Evolutionary conservation across 2,113 vertebrate species (phyloP).

Genomic region (Hemibagrus wyckioides): DNA sequence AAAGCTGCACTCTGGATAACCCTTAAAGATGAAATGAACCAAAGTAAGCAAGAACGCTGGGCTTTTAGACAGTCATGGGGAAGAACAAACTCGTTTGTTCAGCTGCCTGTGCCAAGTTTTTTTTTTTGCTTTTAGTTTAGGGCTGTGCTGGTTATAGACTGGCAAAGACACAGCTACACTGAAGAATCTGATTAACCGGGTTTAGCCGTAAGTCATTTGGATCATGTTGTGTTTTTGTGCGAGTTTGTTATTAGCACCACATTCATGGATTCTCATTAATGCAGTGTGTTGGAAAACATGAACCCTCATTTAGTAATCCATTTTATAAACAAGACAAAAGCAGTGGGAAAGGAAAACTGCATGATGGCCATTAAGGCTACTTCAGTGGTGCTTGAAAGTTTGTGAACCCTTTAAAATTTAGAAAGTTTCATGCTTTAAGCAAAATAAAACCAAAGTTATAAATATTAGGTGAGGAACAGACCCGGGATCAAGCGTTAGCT

Average conservation of each 20-base stretch:
- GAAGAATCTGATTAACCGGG: neutral
- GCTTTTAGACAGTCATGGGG: neutral
- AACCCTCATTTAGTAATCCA: neutral
- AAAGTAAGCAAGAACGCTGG: neutral
- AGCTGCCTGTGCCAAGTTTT: constrained; percentile 28
- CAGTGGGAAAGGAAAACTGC: neutral
- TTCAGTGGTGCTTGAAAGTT: too few relatives aligned
- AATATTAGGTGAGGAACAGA: neutral
- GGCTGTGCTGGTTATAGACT: neutral
- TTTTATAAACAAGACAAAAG: constrained; percentile 11
- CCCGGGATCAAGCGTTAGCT: neutral
- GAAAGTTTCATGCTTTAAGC: neutral
- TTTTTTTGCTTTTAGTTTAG: neutral
- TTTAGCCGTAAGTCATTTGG: constrained; percentile 12
- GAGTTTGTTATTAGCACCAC: neutral
- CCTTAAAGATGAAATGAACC: neutral
- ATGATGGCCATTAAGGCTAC: neutral
- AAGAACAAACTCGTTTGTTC: constrained; percentile 39
- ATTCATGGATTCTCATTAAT: constrained; percentile 7
- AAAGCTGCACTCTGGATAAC: neutral
- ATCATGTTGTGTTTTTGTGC: constrained; percentile 13
- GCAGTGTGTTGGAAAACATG: neutral
- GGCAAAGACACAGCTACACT: neutral
- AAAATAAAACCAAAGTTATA: neutral
- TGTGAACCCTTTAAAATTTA: too few relatives aligned